Conservation (phyloP, 1,140 invertebrate genomes). For the Eupristina koningsbergeri region DNA sequence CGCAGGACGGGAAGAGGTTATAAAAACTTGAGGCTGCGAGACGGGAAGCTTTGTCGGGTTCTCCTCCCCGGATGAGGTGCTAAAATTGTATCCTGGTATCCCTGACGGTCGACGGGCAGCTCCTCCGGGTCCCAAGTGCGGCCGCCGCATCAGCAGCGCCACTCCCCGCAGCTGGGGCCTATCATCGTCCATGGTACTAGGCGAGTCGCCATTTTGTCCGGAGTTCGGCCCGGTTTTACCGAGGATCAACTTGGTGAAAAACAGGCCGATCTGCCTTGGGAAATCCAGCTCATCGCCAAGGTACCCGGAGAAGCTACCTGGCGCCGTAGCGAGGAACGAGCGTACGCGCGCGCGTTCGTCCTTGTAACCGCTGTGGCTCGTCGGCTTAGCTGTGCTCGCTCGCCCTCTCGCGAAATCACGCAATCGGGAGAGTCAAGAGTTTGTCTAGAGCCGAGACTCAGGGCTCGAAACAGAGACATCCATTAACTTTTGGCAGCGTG, state of each 20-base stretch:
- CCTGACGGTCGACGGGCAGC: not conserved
- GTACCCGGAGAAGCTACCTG: conserved; percentile 46
- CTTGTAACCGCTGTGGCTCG: too few relatives aligned
- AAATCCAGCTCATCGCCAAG: conserved; percentile 57
- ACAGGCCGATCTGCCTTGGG: conserved; percentile 60
- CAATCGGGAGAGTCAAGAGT: conserved; percentile 1
- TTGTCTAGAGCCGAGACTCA: not conserved
- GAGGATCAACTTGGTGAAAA: conserved; percentile 65
- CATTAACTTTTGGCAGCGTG: conserved; percentile 2
- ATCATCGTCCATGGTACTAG: conserved; percentile 36
- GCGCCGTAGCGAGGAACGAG: not conserved
- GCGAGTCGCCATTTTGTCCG: conserved; percentile 73
- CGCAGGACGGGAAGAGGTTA: not conserved
- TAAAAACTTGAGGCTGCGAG: not conserved
- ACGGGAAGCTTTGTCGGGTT: not conserved
- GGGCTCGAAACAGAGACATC: not conserved
- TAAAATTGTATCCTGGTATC: not conserved
- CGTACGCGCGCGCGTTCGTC: not conserved
- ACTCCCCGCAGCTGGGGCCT: conserved; percentile 44
- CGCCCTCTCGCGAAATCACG: conserved; percentile 6
- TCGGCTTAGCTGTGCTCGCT: not conserved
- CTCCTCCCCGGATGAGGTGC: not conserved
- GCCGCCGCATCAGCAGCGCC: conserved; percentile 28
- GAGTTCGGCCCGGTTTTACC: conserved; percentile 68
- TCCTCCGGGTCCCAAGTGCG: conserved; percentile 16